Percentiles rank a stretch among this genome's conserved stretches.
Evolutionary conservation across 2,888 invertebrate genomes (phyloP).

Genomic region (Lycophotia porphyrea): DNA sequence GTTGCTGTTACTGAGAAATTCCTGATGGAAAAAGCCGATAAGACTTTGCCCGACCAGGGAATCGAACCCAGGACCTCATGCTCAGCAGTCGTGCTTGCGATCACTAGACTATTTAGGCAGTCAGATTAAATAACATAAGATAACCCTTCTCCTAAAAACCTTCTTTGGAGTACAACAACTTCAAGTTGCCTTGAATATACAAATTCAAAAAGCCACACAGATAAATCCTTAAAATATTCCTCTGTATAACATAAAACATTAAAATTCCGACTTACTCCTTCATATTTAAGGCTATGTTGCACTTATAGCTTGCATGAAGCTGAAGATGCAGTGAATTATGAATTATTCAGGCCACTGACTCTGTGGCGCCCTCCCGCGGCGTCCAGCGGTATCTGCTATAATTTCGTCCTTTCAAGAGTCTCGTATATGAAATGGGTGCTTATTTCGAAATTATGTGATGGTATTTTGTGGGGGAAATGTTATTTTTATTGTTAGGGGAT

Average conservation of each 20-base stretch:
- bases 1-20: too few relatives aligned
- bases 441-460: slow-evolving; percentile 33
- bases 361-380: slow-evolving; percentile 46
- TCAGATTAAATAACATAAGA: too few relatives aligned
- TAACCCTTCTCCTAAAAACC: too few relatives aligned
- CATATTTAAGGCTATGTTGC: slow-evolving; percentile 13
- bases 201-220: not conserved
- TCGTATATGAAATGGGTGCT: slow-evolving; percentile 18
- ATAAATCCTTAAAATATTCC: slow-evolving; percentile 18
- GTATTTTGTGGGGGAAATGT: slow-evolving; percentile 13
- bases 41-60: too few relatives aligned
- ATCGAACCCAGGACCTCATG: too few relatives aligned
- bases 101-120: too few relatives aligned
- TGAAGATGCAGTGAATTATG: slow-evolving; percentile 71
- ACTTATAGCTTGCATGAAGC: slow-evolving; percentile 54
- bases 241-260: slow-evolving; percentile 14
- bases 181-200: not conserved
- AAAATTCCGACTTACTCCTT: slow-evolving; percentile 17
- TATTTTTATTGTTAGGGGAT: not conserved
- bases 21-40: too few relatives aligned
- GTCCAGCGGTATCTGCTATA: slow-evolving; percentile 50
- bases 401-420: slow-evolving; percentile 62
- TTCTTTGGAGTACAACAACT: not conserved
- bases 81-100: too few relatives aligned
- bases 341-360: slow-evolving; percentile 71